Conservation (phyloP, 1,140 invertebrate genomes). For the Drosophila trapezifrons region DNA sequence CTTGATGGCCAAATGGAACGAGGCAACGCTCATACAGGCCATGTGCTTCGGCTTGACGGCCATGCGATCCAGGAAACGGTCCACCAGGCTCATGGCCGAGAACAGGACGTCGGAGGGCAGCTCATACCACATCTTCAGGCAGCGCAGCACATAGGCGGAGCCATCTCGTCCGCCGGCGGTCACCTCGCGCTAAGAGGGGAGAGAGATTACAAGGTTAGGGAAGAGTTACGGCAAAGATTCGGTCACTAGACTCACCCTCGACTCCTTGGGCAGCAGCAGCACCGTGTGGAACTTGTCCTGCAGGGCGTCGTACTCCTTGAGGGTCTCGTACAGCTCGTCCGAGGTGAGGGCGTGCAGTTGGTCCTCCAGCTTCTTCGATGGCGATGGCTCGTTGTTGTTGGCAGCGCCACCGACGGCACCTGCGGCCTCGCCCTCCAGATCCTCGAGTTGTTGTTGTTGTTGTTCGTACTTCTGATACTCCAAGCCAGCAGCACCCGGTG, state of each 20-base stretch:
- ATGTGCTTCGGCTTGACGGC: constrained; percentile 86
- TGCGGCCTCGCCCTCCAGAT: constrained; percentile 54
- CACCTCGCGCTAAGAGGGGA: constrained; percentile 86
- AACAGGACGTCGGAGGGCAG: constrained; percentile 91
- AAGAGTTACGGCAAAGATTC: background rate
- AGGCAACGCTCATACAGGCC: constrained; percentile 84
- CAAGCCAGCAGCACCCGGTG: constrained; percentile 84
- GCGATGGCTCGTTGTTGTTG: constrained; percentile 53
- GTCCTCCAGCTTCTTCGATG: constrained; percentile 68
- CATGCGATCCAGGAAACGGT: constrained; percentile 90
- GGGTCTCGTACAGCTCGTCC: constrained; percentile 86
- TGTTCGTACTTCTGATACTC: constrained; percentile 83
- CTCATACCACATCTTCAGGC: constrained; percentile 93
- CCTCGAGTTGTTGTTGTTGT: constrained; percentile 61
- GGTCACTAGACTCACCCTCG: constrained; percentile 83
- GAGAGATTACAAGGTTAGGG: constrained; percentile 38
- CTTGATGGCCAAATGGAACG: constrained; percentile 83
- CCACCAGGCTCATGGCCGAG: constrained; percentile 90
- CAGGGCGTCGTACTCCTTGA: constrained; percentile 88
- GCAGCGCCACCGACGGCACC: constrained; percentile 27
- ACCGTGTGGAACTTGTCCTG: constrained; percentile 89
- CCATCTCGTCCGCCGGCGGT: constrained; percentile 90
- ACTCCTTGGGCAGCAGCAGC: constrained; percentile 86
- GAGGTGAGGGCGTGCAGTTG: constrained; percentile 70
- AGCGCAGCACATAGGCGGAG: constrained; percentile 91